phyloP scores from a whole-genome alignment of 2,888 invertebrate species.

The Scelioninae gen. 1 region DNA sequence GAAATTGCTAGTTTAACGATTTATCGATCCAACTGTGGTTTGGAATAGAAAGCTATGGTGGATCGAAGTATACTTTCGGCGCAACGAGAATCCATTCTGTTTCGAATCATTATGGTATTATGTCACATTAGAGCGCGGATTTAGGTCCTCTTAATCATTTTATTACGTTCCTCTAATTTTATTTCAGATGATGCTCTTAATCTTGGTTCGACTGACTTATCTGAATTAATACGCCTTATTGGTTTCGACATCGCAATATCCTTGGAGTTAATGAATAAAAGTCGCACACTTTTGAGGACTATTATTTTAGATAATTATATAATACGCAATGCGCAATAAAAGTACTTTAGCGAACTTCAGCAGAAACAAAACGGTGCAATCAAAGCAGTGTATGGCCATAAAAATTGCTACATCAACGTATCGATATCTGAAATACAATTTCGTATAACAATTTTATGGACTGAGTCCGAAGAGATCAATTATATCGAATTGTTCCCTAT shows the following conservation, averaged over 20 bases:
- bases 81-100: conserved; percentile 50
- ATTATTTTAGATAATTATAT: background rate
- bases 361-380: conserved; percentile 24
- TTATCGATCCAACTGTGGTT: conserved; percentile 68
- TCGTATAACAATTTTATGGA: conserved; percentile 76
- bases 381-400: conserved; percentile 15
- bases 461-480: conserved; percentile 75
- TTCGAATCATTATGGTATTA: conserved; percentile 67
- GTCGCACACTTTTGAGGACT: background rate
- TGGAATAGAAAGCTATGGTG: conserved; percentile 61
- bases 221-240: conserved; percentile 2
- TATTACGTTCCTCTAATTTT: conserved; percentile 21
- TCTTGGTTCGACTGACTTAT: conserved; percentile 10
- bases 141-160: conserved; percentile 35
- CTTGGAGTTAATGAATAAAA: conserved; percentile 1
- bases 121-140: conserved; percentile 31
- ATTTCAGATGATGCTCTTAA: conserved; percentile 17
- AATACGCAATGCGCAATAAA: background rate
- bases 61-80: conserved; percentile 49
- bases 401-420: conserved; percentile 37
- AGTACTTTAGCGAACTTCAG: conserved; percentile 26
- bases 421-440: conserved; percentile 62
- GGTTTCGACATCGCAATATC: background rate
- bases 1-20: conserved; percentile 69
- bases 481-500: conserved; percentile 71